Evolutionary conservation across 2,797 vertebrate genomes (phyloP).

Genomic region (Hipposideros larvatus): DNA sequence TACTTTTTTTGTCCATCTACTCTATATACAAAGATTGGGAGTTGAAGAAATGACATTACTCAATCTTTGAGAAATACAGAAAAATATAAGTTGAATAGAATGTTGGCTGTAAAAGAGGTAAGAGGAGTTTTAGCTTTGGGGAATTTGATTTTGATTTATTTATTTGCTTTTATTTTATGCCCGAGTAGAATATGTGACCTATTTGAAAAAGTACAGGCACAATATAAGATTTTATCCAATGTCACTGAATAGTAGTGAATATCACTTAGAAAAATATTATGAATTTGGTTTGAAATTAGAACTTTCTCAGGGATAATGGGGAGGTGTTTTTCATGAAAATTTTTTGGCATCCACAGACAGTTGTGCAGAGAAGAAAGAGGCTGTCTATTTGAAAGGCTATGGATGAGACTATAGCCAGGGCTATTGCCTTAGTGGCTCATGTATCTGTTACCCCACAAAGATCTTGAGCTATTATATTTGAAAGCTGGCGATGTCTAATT

Average conservation of each 20-base stretch:
- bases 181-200: neutral
- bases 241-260: neutral
- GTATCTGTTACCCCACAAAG: neutral
- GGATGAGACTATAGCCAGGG: neutral
- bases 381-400: neutral
- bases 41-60: constrained; percentile 30
- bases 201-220: neutral
- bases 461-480: neutral
- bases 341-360: neutral
- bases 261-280: neutral
- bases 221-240: neutral
- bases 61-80: constrained; percentile 1
- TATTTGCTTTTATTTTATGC: neutral
- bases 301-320: neutral
- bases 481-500: neutral
- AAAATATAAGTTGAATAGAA: neutral
- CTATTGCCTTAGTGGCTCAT: neutral
- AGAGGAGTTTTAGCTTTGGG: neutral
- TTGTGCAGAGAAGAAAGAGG: neutral
- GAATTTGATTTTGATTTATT: constrained; percentile 17
- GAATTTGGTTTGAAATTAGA: constrained; percentile 13
- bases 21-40: neutral
- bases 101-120: neutral
- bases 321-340: neutral
- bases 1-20: neutral